Evolutionary conservation across 2,797 vertebrate species (phyloP), one percentile per base, ranked within the genome.

Genomic region (Lindbergichthys nudifrons): DNA sequence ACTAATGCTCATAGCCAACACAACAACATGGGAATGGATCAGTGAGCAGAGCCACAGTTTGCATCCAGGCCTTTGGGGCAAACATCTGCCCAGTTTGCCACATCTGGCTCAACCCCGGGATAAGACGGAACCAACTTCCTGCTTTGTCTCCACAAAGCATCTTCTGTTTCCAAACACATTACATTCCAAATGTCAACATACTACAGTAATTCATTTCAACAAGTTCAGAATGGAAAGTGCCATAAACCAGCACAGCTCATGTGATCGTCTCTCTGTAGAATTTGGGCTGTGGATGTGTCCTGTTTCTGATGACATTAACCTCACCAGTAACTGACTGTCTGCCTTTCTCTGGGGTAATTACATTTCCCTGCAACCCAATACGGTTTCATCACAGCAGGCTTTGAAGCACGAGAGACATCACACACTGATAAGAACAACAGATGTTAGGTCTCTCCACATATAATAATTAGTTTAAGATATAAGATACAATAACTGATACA

Each of bases 321-420:
- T 57, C 59, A 70, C 64, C 63, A 58, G 42, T 59, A 46, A 61
- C 65, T 50, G 16, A 13, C 68, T 18, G 56, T 19, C 36, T 70
- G 30, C 32, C 60, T 78, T 73, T 30, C 54, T 70, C 59, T 53
- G 18, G 16, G 65, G 30, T 71, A 61, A 77, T 80, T 68, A n/a
- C 1, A 74, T 64, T 70, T 73, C 46, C 14, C 12, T 70, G 51
- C 52, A 51, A 56, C 57, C 64, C 16, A 21, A 26, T 39, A 42
- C 14, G 58, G 23, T 61, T 72, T 45, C 47, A 77, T 15, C 45
- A 65, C 47, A 39, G 61, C 59, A 46, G 58, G 54, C 21, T 54
- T 73, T 59, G 51, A 73, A 16, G 46, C n/a, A 62, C 16, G 11
- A 12, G 48, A 68, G 14, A 52, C 53, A 42, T 47, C 58, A 57